Percentiles rank a stretch among this genome's conserved stretches.
phyloP scores from a whole-genome alignment of 2,888 invertebrate genomes.

The Pyrrhosoma nymphula region DNA sequence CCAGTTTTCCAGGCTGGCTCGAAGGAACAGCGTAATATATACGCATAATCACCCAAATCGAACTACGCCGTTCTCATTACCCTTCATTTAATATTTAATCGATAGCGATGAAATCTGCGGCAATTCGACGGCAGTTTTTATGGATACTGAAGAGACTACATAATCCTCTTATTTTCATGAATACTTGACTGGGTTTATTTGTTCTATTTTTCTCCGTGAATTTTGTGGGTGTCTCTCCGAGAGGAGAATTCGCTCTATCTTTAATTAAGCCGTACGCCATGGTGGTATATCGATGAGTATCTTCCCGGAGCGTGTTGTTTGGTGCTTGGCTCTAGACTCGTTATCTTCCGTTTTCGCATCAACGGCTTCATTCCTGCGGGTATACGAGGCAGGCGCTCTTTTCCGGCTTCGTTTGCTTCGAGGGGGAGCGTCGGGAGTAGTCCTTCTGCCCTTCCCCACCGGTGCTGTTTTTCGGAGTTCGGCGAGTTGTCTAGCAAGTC shows the following conservation, averaged over 20 bases:
- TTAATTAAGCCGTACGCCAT: too few relatives aligned
- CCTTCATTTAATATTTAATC: too few relatives aligned
- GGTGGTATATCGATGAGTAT: background rate
- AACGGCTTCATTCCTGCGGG: slow-evolving; percentile 9
- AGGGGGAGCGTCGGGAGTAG: background rate
- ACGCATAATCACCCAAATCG: too few relatives aligned
- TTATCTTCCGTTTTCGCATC: background rate
- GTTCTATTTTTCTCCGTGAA: background rate
- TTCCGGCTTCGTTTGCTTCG: background rate
- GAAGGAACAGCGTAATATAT: too few relatives aligned
- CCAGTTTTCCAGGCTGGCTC: too few relatives aligned
- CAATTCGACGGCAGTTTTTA: too few relatives aligned
- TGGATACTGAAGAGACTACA: too few relatives aligned
- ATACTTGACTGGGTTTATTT: too few relatives aligned
- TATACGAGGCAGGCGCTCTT: background rate
- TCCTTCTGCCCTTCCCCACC: background rate
- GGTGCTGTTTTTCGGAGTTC: background rate
- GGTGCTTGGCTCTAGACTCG: background rate
- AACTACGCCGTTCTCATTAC: too few relatives aligned
- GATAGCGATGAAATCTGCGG: too few relatives aligned
- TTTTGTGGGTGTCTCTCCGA: background rate
- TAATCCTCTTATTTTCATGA: too few relatives aligned
- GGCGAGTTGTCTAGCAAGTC: background rate
- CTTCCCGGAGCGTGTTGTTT: background rate
- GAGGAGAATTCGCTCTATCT: background rate